Conservation (phyloP, 1,140 invertebrate species). For the Zaprionus ghesquierei region DNA sequence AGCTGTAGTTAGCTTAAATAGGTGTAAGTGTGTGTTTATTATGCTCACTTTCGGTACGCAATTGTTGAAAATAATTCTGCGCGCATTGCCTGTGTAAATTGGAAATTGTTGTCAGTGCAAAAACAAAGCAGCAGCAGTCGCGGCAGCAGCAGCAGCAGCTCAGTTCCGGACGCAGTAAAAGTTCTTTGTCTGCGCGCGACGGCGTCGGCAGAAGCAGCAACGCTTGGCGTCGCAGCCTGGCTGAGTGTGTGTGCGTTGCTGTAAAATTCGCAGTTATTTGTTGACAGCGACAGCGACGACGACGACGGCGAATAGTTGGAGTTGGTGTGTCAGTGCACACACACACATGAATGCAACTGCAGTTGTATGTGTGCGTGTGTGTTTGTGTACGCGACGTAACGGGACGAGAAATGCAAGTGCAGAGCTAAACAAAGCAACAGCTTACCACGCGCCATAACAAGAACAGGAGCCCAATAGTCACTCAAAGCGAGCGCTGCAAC, state of each 20-base stretch:
- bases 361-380: neutral
- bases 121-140: slow-evolving; percentile 25
- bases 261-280: slow-evolving; percentile 41
- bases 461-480: slow-evolving; percentile 53
- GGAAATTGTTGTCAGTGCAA: slow-evolving; percentile 21
- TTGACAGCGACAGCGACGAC: slow-evolving; percentile 27
- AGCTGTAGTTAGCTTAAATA: slow-evolving; percentile 28
- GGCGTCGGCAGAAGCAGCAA: slow-evolving; percentile 7
- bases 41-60: slow-evolving; percentile 36
- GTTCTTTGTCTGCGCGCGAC: slow-evolving; percentile 41
- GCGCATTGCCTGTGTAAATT: slow-evolving; percentile 30
- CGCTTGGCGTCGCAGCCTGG: neutral
- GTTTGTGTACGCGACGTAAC: slow-evolving; percentile 18
- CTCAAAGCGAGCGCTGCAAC: slow-evolving; percentile 56
- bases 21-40: slow-evolving; percentile 19
- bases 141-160: slow-evolving; percentile 1
- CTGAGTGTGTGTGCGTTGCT: slow-evolving; percentile 29
- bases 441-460: slow-evolving; percentile 51
- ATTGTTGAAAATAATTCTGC: slow-evolving; percentile 13
- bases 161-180: slow-evolving; percentile 41
- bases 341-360: slow-evolving; percentile 7
- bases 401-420: slow-evolving; percentile 41
- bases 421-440: slow-evolving; percentile 62
- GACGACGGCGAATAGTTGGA: slow-evolving; percentile 31
- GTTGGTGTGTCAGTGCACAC: slow-evolving; percentile 19